A percentile compares a stretch with the other conserved stretches of the same genome.
phyloP scores from a whole-genome alignment of 1,140 invertebrate genomes.

The Solenopsis fugax region DNA sequence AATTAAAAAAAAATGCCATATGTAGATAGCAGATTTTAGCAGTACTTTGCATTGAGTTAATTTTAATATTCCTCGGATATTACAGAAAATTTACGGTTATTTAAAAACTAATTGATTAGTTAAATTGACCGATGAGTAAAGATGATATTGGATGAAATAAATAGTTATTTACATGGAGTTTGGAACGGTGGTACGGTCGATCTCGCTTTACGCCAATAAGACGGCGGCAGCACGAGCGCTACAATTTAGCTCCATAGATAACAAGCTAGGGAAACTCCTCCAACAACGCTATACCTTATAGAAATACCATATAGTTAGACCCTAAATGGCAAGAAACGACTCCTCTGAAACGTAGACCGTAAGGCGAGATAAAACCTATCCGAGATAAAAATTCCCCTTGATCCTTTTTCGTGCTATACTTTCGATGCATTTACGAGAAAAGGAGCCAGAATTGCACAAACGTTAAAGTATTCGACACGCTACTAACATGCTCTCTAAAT shows the following conservation, averaged over 20 bases:
- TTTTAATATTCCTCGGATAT: constrained; percentile 6
- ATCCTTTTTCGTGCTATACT: constrained; percentile 62
- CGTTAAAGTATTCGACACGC: not conserved
- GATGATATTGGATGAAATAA: constrained; percentile 40
- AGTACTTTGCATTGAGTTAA: not conserved
- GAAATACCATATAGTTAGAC: constrained; percentile 66
- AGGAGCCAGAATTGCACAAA: not conserved
- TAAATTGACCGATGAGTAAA: not conserved
- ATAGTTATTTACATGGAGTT: constrained; percentile 32
- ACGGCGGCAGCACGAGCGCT: constrained; percentile 72
- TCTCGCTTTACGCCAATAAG: constrained; percentile 58
- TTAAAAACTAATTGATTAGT: not conserved
- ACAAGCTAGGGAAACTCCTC: constrained; percentile 62
- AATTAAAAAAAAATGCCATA: not conserved
- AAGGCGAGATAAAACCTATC: constrained; percentile 47
- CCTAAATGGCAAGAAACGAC: constrained; percentile 66
- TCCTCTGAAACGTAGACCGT: constrained; percentile 34
- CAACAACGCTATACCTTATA: constrained; percentile 62
- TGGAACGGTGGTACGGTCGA: constrained; percentile 64
- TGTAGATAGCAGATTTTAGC: not conserved
- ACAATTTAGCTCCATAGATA: constrained; percentile 71
- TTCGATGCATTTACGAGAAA: constrained; percentile 8
- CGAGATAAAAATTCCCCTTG: constrained; percentile 35
- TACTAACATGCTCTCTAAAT: not conserved
- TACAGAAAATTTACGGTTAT: not conserved